Conservation (phyloP, 2,888 invertebrate genomes). For the Stenichneumon culpator region DNA sequence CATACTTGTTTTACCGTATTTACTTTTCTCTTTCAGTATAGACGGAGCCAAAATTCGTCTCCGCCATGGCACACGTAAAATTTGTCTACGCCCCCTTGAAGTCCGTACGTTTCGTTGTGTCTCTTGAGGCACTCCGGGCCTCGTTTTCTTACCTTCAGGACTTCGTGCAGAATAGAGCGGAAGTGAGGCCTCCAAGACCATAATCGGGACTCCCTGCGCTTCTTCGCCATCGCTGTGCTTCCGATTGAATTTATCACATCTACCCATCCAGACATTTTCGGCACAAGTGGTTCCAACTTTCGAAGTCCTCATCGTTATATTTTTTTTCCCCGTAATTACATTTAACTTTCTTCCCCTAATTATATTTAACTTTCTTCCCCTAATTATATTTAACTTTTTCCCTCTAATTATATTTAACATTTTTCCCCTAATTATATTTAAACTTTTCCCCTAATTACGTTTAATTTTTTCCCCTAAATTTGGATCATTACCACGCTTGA, state of each 20-base stretch:
- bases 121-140: slow-evolving; percentile 6
- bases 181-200: slow-evolving; percentile 4
- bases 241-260: background rate
- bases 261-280: background rate
- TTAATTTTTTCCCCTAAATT: no score
- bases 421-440: no score
- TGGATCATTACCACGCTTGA: no score
- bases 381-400: no score
- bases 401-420: no score
- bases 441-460: no score
- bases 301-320: background rate
- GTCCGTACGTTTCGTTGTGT: slow-evolving; percentile 21
- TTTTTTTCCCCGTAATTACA: no score
- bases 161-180: background rate
- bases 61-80: slow-evolving; percentile 3
- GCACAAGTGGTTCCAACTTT: background rate
- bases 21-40: slow-evolving; percentile 10
- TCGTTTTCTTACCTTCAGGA: slow-evolving; percentile 14
- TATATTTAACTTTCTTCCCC: no score
- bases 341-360: no score
- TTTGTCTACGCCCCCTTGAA: slow-evolving; percentile 7
- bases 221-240: slow-evolving; percentile 1
- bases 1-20: slow-evolving; percentile 61
- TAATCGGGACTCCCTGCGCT: slow-evolving; percentile 11
- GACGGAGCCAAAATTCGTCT: slow-evolving; percentile 22